Conservation (phyloP, 2,113 vertebrate genomes). For the Cyanistes caeruleus region DNA sequence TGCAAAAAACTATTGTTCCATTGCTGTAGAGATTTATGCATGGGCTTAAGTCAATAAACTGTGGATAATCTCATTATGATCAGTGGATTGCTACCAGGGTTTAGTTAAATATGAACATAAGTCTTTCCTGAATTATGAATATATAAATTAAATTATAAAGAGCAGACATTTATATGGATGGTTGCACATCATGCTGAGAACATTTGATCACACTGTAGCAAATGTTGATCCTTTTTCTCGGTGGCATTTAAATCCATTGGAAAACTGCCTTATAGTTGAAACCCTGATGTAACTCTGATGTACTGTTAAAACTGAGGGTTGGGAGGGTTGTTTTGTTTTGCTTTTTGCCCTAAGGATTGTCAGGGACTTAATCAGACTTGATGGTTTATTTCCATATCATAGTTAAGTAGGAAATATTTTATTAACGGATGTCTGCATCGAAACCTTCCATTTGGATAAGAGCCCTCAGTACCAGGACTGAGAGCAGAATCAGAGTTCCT, state of each 20-base stretch:
- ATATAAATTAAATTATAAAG: constrained; percentile 14
- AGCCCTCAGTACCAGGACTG: background rate
- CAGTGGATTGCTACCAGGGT: background rate
- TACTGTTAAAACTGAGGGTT: background rate
- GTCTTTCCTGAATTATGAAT: background rate
- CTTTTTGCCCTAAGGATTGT: background rate
- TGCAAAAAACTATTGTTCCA: background rate
- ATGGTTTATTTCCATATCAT: constrained; percentile 47
- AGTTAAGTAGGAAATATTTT: constrained; percentile 54
- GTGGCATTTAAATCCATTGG: background rate
- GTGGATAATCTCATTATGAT: constrained; percentile 17
- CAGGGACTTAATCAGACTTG: background rate
- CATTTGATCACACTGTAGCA: background rate
- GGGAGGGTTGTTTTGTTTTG: background rate
- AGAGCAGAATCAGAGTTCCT: constrained; percentile 15
- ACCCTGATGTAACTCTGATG: background rate
- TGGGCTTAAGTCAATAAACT: background rate
- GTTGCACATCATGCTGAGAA: background rate
- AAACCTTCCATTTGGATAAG: constrained; percentile 47
- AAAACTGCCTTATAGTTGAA: background rate
- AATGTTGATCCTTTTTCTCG: background rate
- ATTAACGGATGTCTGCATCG: constrained; percentile 52
- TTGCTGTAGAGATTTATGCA: background rate
- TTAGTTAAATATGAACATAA: constrained; percentile 22
- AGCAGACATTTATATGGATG: background rate